Evolutionary conservation across 1,140 invertebrate species (phyloP), one percentile per base, ranked within the genome.

Genomic region (Bombus huntii): DNA sequence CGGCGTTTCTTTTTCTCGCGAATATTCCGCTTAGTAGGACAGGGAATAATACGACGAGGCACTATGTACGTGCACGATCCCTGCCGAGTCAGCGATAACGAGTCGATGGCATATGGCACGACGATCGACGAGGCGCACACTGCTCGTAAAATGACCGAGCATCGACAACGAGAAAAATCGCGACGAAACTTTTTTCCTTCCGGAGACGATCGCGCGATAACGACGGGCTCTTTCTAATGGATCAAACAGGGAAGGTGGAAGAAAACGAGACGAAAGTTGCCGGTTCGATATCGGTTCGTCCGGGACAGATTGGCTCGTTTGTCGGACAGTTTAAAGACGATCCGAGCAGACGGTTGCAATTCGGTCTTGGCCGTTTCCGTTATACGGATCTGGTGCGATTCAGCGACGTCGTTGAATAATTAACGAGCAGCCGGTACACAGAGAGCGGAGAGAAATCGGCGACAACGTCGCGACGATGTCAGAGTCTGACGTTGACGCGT

Each of bases 371-470:
- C 12, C 44, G 62, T 70, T 68, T 53, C 44, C 59, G 70, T 75
- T 47, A 59, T 9, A 59, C 65, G 66, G 31, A 44, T 18, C 8
- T 18, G 42, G 73, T 39, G 31, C 65, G 73, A 73, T 82, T 80
- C 89, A 37, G 5, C 80, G 76, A 42, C 68, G n/a, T 70, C 79
- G 39, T 78, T 88, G 88, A 90, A 90, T 90, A 90, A 90, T 90
- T 88, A 88, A 90, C 86, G 66, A 53, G 62, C 47, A 70, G 59
- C 37, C 53, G 42, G 31, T 70, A 70, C 59, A 62, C 59, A 25
- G 39, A 22, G 57, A 65, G 42, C n/a, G 31, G 65, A 31, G 65
- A 74, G n/a, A 65, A 78, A 75, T 80, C 82, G 82, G 79, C 5
- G 79, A n/a, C 81, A 75, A 6, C 47, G 47, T 53, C 47, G 47